phyloP scores from a whole-genome alignment of 1,140 invertebrate species.

The Musca domestica region DNA sequence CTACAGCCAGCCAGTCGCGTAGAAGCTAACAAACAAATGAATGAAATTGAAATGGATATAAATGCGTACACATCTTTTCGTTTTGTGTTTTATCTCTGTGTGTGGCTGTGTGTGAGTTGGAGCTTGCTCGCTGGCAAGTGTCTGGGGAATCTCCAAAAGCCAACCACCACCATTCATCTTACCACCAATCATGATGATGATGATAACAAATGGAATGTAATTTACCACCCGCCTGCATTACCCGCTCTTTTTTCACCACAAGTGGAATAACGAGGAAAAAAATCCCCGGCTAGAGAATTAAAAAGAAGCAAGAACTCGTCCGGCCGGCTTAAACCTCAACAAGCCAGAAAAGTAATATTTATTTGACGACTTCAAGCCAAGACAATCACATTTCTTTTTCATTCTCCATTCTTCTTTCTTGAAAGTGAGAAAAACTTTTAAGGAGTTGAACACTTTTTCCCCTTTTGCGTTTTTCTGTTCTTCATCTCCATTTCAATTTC shows the following conservation, averaged over 20 bases:
- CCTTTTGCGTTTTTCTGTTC: too few species aligned
- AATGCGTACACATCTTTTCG: not conserved
- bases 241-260: too few species aligned
- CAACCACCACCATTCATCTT: not conserved
- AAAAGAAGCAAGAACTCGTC: not conserved
- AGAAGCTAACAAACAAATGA: not conserved
- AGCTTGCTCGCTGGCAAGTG: too few species aligned
- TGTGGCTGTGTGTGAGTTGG: too few species aligned
- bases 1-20: too few species aligned
- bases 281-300: not conserved
- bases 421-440: not conserved
- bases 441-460: too few species aligned
- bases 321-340: not conserved
- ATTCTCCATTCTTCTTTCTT: not conserved
- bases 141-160: too few species aligned
- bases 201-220: not conserved
- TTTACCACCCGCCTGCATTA: not conserved
- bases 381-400: too few species aligned
- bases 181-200: not conserved
- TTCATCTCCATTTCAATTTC: too few species aligned
- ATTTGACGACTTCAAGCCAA: not conserved
- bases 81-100: too few species aligned
- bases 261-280: not conserved
- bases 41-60: slow-evolving; percentile 6
- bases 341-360: not conserved